Percentiles rank a stretch among this genome's conserved stretches.
phyloP scores from a whole-genome alignment of 1,140 invertebrate genomes.

The Nasonia giraulti region DNA sequence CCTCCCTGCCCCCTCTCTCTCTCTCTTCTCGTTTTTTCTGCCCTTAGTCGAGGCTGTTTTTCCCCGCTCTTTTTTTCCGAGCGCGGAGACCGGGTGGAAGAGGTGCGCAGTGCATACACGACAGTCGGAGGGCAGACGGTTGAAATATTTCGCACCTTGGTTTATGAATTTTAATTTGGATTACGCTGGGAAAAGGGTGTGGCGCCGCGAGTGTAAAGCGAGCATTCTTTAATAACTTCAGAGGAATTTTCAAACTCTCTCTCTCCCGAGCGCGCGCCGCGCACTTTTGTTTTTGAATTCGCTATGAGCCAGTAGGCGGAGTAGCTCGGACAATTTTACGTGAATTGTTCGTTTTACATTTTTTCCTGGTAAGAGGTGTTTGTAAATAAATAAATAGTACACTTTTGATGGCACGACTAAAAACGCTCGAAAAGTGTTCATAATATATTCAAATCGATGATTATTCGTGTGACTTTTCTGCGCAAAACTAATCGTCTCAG shows the following conservation, averaged over 20 bases:
- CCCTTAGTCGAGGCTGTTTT: background rate
- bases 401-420: too few relatives aligned
- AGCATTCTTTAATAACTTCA: slow-evolving; percentile 7
- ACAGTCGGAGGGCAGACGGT: background rate
- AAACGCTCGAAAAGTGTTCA: too few relatives aligned
- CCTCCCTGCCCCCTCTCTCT: background rate
- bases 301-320: too few relatives aligned
- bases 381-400: too few relatives aligned
- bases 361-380: too few relatives aligned
- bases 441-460: too few relatives aligned
- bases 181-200: background rate
- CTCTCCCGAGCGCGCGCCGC: too few relatives aligned
- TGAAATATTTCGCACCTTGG: slow-evolving; percentile 31
- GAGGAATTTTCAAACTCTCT: background rate
- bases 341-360: too few relatives aligned
- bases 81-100: background rate
- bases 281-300: too few relatives aligned
- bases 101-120: background rate
- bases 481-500: too few relatives aligned
- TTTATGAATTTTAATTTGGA: slow-evolving; percentile 43
- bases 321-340: too few relatives aligned
- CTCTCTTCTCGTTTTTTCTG: slow-evolving; percentile 5
- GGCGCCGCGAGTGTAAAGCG: background rate
- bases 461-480: too few relatives aligned
- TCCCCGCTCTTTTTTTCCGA: background rate